A percentile compares a stretch with the other conserved stretches of the same genome.
Conservation (phyloP, 2,888 invertebrate genomes). For the Platycheirus rosarum region DNA sequence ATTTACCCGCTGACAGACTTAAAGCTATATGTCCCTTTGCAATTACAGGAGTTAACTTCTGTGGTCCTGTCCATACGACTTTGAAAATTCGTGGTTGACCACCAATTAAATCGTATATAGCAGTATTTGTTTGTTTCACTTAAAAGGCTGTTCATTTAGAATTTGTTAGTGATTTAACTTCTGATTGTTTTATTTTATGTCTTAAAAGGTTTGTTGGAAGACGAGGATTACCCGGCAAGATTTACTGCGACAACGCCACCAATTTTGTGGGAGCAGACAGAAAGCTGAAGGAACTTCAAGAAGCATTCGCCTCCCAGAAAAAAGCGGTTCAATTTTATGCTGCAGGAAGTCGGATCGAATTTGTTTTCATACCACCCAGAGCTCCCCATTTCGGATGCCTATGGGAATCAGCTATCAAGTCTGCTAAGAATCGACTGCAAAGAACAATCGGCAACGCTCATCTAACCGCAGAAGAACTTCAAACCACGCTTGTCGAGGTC, state of each 20-base stretch:
- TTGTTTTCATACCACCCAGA: not conserved
- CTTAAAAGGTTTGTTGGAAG: not conserved
- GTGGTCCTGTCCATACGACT: not conserved
- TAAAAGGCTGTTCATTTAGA: conserved; percentile 12
- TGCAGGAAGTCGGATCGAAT: not conserved
- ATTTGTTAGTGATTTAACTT: no score
- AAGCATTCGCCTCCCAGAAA: not conserved
- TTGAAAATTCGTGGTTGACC: conserved; percentile 17
- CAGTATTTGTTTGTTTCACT: no score
- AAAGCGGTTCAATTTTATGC: not conserved
- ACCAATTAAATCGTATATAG: conserved; percentile 1
- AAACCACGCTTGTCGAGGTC: no score
- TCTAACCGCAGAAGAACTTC: no score
- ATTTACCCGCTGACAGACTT: not conserved
- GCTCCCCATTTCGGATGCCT: not conserved
- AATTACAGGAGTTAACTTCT: conserved; percentile 3
- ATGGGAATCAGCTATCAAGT: not conserved
- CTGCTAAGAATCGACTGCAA: not conserved
- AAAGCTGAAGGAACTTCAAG: not conserved
- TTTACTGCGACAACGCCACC: not conserved
- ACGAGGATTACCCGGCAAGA: not conserved
- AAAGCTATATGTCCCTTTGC: not conserved
- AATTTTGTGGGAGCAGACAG: not conserved
- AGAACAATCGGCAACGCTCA: no score
- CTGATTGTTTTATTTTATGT: conserved; percentile 1